phyloP scores from a whole-genome alignment of 2,113 vertebrate species.

The Xenopus laevis region DNA sequence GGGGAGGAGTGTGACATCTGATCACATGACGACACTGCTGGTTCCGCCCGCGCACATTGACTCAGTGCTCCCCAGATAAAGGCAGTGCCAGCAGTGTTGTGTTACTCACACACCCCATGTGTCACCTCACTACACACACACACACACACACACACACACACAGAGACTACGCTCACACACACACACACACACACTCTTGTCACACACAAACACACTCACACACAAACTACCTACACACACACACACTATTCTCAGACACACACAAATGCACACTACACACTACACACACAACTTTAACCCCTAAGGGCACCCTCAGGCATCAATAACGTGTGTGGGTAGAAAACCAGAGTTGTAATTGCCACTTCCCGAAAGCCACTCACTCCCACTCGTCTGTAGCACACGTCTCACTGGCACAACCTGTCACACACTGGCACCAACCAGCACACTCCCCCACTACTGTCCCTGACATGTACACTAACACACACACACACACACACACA shows the following conservation, averaged over 20 bases:
- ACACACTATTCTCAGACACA: too few relatives aligned
- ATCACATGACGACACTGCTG: too few relatives aligned
- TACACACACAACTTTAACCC: background rate
- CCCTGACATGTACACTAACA: background rate
- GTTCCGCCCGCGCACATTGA: background rate
- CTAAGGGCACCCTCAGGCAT: background rate
- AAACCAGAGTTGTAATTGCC: background rate
- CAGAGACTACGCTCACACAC: too few relatives aligned
- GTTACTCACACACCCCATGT: slow-evolving; percentile 15
- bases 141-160: too few relatives aligned
- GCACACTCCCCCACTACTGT: too few relatives aligned
- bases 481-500: too few relatives aligned
- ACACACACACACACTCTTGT: too few relatives aligned
- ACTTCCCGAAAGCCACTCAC: background rate
- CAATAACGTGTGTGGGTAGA: too few relatives aligned
- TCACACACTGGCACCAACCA: too few relatives aligned
- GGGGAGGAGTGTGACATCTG: too few relatives aligned
- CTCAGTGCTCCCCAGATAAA: slow-evolving; percentile 9
- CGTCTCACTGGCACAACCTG: background rate
- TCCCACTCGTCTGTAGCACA: background rate
- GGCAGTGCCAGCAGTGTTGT: background rate
- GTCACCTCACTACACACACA: slow-evolving; percentile 20
- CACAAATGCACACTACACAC: too few relatives aligned
- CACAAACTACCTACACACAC: slow-evolving; percentile 18
- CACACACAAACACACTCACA: too few relatives aligned